Conservation (phyloP, 2,113 vertebrate genomes). For the Garra rufa region DNA sequence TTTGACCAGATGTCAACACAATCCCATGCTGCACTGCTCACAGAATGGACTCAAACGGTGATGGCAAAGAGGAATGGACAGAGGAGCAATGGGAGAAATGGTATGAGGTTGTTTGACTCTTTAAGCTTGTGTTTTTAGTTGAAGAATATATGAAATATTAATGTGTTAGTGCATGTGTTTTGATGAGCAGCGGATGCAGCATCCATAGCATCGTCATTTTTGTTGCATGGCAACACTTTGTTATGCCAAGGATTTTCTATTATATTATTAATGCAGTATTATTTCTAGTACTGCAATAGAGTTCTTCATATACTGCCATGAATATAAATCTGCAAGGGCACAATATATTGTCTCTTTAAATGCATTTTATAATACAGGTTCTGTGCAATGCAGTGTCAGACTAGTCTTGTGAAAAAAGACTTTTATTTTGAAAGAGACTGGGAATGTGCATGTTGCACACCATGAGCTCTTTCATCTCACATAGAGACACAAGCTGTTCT, state of each 20-base stretch:
- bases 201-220: not conserved
- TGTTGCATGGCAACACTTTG: not conserved
- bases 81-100: slow-evolving; percentile 99
- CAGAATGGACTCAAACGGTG: slow-evolving; percentile 92
- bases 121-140: slow-evolving; percentile 48
- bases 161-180: not conserved
- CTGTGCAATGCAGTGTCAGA: not conserved
- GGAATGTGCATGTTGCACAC: not conserved
- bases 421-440: slow-evolving; percentile 12
- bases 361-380: not conserved
- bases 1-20: slow-evolving; percentile 59
- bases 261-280: not conserved
- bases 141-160: not conserved
- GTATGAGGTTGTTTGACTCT: slow-evolving; percentile 76
- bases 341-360: not conserved
- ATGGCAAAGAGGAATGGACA: slow-evolving; percentile 92
- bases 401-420: not conserved
- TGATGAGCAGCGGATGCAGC: not conserved
- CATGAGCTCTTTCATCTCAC: not conserved
- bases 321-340: not conserved
- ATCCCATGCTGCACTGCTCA: slow-evolving; percentile 76
- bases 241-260: not conserved
- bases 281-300: not conserved
- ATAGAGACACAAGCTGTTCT: not conserved
- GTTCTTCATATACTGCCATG: not conserved